Base-by-base conservation (phyloP, 2,113 vertebrate genomes). In the Xiphophorus couchianus region DNA sequence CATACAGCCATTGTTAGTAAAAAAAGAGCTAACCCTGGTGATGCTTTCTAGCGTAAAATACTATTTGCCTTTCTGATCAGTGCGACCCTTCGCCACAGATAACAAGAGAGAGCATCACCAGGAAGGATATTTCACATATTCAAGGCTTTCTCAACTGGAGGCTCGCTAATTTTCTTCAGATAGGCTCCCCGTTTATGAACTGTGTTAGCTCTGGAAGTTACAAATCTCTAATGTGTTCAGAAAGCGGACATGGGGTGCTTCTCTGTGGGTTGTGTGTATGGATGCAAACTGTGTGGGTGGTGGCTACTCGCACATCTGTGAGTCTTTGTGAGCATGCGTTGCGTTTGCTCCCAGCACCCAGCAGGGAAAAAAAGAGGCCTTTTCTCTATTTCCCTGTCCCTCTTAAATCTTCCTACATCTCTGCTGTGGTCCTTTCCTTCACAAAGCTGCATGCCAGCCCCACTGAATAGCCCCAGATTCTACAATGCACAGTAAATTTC, bases 401-500 rank as follows among this genome's bases (percentile, higher is more conserved):
- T 90, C 90, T 87, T 93, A 93, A 94, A 93, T 93, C 93, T 93
- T 90, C 84, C 87, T 88, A 62, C 82, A 88, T 86, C 90, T 86
- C 89, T 83, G 77, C 87, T 87, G 81, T 79, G 90, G 89, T 82
- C 89, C 87, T 92, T 84, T 86, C 81, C 88, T 88, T 83, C 63
- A 94, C 90, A 93, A 91, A 93, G 88, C 88, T 89, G 82, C 85
- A 90, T 90, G 86, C 81, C 93, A 90, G 85, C 85, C 73, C 68
- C 81, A 73, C 85, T 95, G 92, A 95, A 94, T 91, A 82, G 90
- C 84, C 88, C 81, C 60, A 80, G 87, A 87, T 86, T 87, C 84
- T 93, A 94, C 92, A 94, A 95, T 95, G 89, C 93, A 93, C 93
- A 94, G 93, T 94, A 93, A 93, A 92, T 93, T 92, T 94, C 91